Conservation (phyloP, 2,888 invertebrate genomes). For the Cistogaster globosa region DNA sequence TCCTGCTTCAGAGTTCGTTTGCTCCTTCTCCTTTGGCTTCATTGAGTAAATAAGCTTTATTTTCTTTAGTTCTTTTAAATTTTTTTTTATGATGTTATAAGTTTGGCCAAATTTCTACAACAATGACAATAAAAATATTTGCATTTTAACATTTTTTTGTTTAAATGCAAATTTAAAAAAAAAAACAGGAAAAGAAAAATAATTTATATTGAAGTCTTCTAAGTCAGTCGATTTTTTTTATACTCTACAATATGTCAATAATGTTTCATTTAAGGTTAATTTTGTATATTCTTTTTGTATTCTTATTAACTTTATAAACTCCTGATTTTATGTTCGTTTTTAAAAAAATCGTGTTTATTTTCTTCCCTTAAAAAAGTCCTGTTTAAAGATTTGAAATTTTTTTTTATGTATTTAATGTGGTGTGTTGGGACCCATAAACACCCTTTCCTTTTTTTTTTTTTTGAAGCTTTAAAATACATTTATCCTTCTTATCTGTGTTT, state of each 20-base stretch:
- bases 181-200: not conserved
- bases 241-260: not conserved
- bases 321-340: not conserved
- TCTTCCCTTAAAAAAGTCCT: slow-evolving; percentile 23
- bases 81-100: slow-evolving; percentile 53
- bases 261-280: not conserved
- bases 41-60: slow-evolving; percentile 62
- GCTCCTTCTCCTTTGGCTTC: slow-evolving; percentile 43
- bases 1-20: slow-evolving; percentile 1
- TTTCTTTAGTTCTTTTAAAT: slow-evolving; percentile 25
- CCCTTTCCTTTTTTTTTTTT: slow-evolving; percentile 54
- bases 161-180: slow-evolving; percentile 77
- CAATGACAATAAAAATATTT: slow-evolving; percentile 82
- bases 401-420: slow-evolving; percentile 57
- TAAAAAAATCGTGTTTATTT: not conserved
- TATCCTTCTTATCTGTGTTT: slow-evolving; percentile 41
- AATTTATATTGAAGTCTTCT: not conserved
- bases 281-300: not conserved
- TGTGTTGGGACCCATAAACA: slow-evolving; percentile 42
- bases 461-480: not conserved
- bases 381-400: slow-evolving; percentile 44
- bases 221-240: not conserved
- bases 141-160: slow-evolving; percentile 80
- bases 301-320: slow-evolving; percentile 28
- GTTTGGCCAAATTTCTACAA: slow-evolving; percentile 74